Conservation (phyloP, 1,140 invertebrate species). For the Rhyacophila brunnea region DNA sequence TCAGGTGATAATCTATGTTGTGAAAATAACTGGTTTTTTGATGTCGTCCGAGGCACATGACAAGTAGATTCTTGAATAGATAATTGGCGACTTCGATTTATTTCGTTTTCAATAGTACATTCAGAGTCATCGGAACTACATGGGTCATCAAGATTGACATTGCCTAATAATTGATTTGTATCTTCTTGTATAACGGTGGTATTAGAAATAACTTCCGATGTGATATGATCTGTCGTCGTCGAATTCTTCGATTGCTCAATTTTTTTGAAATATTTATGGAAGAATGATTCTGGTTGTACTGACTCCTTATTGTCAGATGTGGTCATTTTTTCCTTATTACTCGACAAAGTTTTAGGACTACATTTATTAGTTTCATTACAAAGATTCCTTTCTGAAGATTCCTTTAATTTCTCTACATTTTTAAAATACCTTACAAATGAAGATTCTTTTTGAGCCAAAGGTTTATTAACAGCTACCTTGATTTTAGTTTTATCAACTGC, state of each 20-base stretch:
- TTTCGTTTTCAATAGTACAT: slow-evolving; percentile 50
- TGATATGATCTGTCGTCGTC: no score
- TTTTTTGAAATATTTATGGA: slow-evolving; percentile 13
- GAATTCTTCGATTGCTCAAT: slow-evolving; percentile 23
- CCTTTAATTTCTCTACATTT: no score
- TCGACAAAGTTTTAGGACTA: no score
- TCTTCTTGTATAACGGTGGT: no score
- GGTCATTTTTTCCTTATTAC: no score
- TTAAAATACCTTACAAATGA: not conserved
- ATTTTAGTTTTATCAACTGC: no score
- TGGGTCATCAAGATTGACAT: slow-evolving; percentile 12
- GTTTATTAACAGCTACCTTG: no score
- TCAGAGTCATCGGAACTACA: slow-evolving; percentile 38
- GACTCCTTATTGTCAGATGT: no score
- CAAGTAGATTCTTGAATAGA: slow-evolving; percentile 39
- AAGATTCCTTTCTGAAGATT: no score
- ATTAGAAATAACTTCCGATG: no score
- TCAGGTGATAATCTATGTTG: not conserved
- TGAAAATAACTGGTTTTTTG: not conserved
- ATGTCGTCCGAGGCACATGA: slow-evolving; percentile 3
- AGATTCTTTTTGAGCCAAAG: not conserved
- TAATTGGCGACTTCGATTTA: slow-evolving; percentile 47
- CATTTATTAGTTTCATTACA: no score
- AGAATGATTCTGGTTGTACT: slow-evolving; percentile 11
- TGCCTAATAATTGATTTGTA: not conserved